phyloP scores from a whole-genome alignment of 2,113 vertebrate species.

The Empidonax alnorum region DNA sequence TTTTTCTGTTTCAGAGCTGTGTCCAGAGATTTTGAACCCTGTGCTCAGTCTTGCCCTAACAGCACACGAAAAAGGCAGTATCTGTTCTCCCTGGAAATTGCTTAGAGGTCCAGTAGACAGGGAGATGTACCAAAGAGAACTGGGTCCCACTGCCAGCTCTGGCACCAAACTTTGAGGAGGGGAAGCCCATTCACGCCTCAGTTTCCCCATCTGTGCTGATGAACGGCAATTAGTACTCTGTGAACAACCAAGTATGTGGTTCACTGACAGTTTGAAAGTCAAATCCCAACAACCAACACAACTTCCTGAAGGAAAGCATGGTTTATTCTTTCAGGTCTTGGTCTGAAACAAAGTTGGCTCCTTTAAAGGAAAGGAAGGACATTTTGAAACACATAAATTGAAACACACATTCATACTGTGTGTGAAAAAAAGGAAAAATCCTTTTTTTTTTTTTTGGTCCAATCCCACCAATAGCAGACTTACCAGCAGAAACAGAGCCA shows the following conservation, averaged over 20 bases:
- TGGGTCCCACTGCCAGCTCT: not conserved
- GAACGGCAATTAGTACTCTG: not conserved
- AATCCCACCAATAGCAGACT: not conserved
- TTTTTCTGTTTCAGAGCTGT: not conserved
- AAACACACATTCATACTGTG: not conserved
- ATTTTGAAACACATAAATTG: not conserved
- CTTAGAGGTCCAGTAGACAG: not conserved
- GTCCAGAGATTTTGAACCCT: not conserved
- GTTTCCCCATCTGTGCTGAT: not conserved
- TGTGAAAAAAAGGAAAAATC: not conserved
- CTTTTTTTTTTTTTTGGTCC: not conserved
- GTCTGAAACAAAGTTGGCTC: not conserved
- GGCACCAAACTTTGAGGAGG: not conserved
- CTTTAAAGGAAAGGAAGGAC: not conserved
- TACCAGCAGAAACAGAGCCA: not conserved
- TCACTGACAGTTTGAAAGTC: not conserved
- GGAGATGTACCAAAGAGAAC: not conserved
- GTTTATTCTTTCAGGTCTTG: not conserved
- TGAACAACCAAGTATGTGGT: not conserved
- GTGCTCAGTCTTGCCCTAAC: not conserved
- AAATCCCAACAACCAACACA: not conserved
- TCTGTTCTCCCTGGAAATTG: fast-evolving
- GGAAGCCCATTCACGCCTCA: not conserved
- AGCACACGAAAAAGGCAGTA: fast-evolving
- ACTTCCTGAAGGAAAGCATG: not conserved